These are phyloP conservation scores for Miltochrista miniata DNA, from an alignment of 2,888 invertebrate species.

Conservation along the genomic window DNA sequence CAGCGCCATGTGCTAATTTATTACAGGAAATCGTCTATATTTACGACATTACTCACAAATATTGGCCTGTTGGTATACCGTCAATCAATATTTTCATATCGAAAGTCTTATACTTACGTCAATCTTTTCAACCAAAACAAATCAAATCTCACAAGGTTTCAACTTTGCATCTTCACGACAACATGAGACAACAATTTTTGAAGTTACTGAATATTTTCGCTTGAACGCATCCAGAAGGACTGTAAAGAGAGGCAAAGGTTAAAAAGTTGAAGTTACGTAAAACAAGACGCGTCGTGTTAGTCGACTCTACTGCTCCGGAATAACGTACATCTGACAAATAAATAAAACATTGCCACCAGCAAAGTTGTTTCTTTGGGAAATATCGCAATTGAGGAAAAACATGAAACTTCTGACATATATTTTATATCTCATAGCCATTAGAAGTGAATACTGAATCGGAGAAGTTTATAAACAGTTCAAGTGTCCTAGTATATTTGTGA, in stretches of 20 bases:
- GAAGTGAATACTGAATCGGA: slow-evolving; percentile 24
- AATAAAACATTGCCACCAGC: slow-evolving; percentile 40
- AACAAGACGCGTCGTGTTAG: slow-evolving; percentile 41
- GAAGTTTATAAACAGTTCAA: slow-evolving; percentile 5
- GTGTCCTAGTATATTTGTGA: slow-evolving; percentile 7
- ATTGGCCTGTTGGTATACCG: slow-evolving; percentile 8
- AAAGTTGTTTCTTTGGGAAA: slow-evolving; percentile 53
- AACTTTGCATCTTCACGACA: slow-evolving; percentile 45
- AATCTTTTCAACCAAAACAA: slow-evolving; percentile 22
- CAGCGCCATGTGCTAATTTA: slow-evolving; percentile 10
- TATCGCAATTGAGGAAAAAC: slow-evolving; percentile 59
- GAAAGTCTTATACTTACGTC: slow-evolving; percentile 24
- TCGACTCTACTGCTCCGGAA: slow-evolving; percentile 44
- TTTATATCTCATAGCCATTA: slow-evolving; percentile 38
- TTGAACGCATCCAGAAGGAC: slow-evolving; percentile 56
- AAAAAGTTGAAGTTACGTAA: slow-evolving; percentile 39
- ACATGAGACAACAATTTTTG: slow-evolving; percentile 53
- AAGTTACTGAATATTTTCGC: slow-evolving; percentile 54
- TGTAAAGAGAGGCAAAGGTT: slow-evolving; percentile 49
- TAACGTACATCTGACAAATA: slow-evolving; percentile 40
- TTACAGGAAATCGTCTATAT: slow-evolving; percentile 12
- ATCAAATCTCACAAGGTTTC: slow-evolving; percentile 37
- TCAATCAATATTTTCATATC: slow-evolving; percentile 19
- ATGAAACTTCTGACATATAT: slow-evolving; percentile 59
- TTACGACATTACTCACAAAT: slow-evolving; percentile 8